Percentiles rank a stretch among this genome's conserved stretches.
Evolutionary conservation across 2,888 invertebrate genomes (phyloP).

Genomic region (Scaptomyza flava): DNA sequence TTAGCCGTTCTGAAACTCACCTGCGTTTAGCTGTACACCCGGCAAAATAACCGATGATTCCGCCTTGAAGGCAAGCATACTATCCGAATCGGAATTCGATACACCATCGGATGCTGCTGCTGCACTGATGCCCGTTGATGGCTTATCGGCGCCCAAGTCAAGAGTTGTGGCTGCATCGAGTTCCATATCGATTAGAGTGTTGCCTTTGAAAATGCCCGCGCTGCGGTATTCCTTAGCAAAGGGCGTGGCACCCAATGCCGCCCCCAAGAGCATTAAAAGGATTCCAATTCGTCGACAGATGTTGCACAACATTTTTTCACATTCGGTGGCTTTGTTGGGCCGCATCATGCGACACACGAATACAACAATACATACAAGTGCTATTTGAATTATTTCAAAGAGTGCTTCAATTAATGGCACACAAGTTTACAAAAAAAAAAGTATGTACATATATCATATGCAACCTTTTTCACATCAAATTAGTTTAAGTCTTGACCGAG

Average conservation of each 20-base stretch:
- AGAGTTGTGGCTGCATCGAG: conserved; percentile 61
- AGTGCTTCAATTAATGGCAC: conserved; percentile 69
- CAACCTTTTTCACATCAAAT: conserved; percentile 58
- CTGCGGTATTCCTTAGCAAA: conserved; percentile 76
- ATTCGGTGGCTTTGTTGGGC: conserved; percentile 48
- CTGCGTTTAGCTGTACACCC: conserved; percentile 70
- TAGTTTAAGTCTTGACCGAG: conserved; percentile 50
- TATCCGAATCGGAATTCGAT: conserved; percentile 25
- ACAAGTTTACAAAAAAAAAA: not conserved
- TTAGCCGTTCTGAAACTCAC: conserved; percentile 40
- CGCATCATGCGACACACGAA: conserved; percentile 47
- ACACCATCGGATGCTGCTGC: conserved; percentile 17
- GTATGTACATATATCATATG: conserved; percentile 23
- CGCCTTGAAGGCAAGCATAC: conserved; percentile 53
- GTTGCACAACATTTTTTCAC: conserved; percentile 50
- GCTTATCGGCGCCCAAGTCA: conserved; percentile 64
- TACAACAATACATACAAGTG: conserved; percentile 34
- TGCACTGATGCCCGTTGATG: conserved; percentile 25
- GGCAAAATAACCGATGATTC: conserved; percentile 69
- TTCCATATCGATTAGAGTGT: conserved; percentile 78
- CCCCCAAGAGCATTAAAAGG: conserved; percentile 46
- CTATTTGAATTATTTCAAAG: conserved; percentile 44
- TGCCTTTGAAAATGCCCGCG: conserved; percentile 72
- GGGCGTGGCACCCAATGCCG: conserved; percentile 61
- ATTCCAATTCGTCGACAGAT: conserved; percentile 32